Base-by-base conservation (phyloP, 2,888 invertebrate genomes). In the Melieria picta region DNA sequence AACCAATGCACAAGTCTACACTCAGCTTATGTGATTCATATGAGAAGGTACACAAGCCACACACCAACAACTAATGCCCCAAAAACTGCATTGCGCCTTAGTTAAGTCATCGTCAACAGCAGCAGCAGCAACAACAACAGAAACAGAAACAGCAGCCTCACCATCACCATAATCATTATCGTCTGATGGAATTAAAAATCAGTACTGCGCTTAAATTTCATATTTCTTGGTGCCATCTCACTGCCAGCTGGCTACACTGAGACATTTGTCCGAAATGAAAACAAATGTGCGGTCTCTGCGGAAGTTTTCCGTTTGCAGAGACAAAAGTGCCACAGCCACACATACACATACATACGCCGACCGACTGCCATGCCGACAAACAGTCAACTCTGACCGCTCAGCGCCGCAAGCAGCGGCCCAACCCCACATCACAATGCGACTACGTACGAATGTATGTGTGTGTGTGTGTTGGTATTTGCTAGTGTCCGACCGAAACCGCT, bases 261-360 rank as follows among this genome's bases (percentile, higher is more conserved):
- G 48, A 48, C 30, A 63, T 69, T 56, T 69, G 57, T 56, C 69
- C 56, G 63, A 63, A 69, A 62, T 69, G 62, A 62, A 62, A 69
- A 62, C 55, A 62, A 62, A 69, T 69, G 48, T 62, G 62, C 55
- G 69, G 69, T 48, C 63, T 56, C 63, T 69, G 63, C 43, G 69
- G 57, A 69, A 63, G 56, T 61, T 57, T 63, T 60, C 60, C 52
- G 42, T 50, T 43, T 45, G 13, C 7, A 52, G 45, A 30, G 42
- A 45, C 63, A 42, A 50, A 7, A 11, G 10, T 11, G 50, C 10
- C 10, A 10, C 50, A 50, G 11, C 3, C 9, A 50, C 50, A 50
- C 11, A 50, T 1, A 50, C 11, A 11, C 50, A 50, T 50, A 10
- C 50, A 50, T 50, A 50, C 50, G 11, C 9, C 3, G 9, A 50